Percentiles rank a stretch among this genome's conserved stretches.
phyloP scores from a whole-genome alignment of 2,113 vertebrate genomes.

The Cyanoliseus patagonus region DNA sequence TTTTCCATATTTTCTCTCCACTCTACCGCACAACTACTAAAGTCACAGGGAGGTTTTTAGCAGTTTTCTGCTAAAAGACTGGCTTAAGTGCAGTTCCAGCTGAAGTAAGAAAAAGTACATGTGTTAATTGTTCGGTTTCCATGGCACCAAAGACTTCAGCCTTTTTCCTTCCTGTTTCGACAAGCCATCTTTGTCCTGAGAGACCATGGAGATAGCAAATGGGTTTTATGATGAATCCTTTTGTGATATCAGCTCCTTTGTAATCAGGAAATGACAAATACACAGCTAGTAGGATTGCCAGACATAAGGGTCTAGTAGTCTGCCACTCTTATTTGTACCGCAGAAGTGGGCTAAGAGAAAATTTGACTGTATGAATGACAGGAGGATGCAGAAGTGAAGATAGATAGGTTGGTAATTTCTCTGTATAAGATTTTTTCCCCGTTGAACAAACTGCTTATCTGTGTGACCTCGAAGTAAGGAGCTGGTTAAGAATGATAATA shows the following conservation, averaged over 20 bases:
- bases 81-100: background rate
- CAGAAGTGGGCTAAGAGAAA: background rate
- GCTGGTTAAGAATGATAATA: background rate
- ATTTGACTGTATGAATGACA: background rate
- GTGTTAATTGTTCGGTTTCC: conserved; percentile 26
- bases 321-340: background rate
- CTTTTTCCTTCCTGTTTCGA: conserved; percentile 8
- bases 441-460: background rate
- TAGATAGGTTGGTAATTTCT: background rate
- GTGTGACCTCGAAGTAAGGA: background rate
- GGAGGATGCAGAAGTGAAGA: background rate
- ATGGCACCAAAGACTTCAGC: conserved; percentile 26
- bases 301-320: background rate
- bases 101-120: background rate
- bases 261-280: background rate
- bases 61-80: background rate
- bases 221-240: conserved; percentile 27
- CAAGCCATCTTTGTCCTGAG: background rate
- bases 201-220: background rate
- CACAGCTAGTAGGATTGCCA: background rate
- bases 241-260: background rate
- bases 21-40: background rate
- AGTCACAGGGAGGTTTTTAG: background rate
- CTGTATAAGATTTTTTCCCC: rapidly evolving
- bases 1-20: background rate